A percentile compares a stretch with the other conserved stretches of the same genome.
These are phyloP conservation scores for Mixornis gularis DNA, from an alignment of 2,113 vertebrate species.

Conservation along the genomic window DNA sequence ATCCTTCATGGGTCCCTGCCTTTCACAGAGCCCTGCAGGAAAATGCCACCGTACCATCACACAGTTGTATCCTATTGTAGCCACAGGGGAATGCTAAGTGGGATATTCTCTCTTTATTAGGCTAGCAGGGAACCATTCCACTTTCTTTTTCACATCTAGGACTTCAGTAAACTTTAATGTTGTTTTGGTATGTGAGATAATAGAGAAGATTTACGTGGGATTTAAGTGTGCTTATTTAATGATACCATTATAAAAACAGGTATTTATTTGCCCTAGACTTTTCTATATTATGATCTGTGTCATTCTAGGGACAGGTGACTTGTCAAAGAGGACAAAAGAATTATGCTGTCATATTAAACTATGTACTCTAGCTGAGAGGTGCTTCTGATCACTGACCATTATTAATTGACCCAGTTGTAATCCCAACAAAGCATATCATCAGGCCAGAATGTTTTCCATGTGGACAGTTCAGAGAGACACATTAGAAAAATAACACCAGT, in stretches of 20 bases:
- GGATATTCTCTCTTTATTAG: background rate
- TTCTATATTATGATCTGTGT: background rate
- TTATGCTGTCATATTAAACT: background rate
- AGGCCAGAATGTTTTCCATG: background rate
- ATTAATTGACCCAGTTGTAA: slow-evolving; percentile 6
- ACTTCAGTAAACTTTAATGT: background rate
- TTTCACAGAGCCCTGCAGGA: background rate
- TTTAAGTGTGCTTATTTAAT: background rate
- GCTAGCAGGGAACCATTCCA: background rate
- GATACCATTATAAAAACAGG: background rate
- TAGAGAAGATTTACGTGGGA: background rate
- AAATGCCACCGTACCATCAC: background rate
- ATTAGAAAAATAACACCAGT: background rate
- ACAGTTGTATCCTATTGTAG: background rate
- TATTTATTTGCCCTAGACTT: background rate
- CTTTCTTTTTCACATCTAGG: background rate
- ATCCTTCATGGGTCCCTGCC: background rate
- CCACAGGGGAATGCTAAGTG: background rate
- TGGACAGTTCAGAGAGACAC: background rate
- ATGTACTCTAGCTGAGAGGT: background rate
- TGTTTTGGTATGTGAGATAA: background rate
- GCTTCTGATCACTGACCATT: slow-evolving; percentile 39
- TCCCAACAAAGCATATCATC: slow-evolving; percentile 1
- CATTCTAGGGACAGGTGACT: background rate
- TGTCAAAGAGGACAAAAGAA: background rate